Percentiles rank a stretch among this genome's conserved stretches.
Evolutionary conservation across 2,888 invertebrate genomes (phyloP).

Genomic region (Trisateles emortualis): DNA sequence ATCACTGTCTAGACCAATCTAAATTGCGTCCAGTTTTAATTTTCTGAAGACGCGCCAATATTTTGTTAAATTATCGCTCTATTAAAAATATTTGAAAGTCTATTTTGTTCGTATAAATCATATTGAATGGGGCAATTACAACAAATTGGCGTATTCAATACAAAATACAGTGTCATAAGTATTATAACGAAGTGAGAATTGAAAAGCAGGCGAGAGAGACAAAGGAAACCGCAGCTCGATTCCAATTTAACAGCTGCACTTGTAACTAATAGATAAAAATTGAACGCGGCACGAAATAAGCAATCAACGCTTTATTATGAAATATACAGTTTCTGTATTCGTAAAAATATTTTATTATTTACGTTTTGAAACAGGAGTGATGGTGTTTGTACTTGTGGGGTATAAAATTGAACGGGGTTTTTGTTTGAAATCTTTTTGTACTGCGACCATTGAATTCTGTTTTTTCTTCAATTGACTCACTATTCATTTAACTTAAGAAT

Average conservation of each 20-base stretch:
- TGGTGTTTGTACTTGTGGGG: constrained; percentile 12
- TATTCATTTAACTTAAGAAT: too few relatives aligned
- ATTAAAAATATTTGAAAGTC: background rate
- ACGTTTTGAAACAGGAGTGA: constrained; percentile 12
- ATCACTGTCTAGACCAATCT: constrained; percentile 8
- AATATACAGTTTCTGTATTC: constrained; percentile 28
- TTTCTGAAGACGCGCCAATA: background rate
- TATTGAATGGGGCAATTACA: constrained; percentile 32
- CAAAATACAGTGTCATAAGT: constrained; percentile 29
- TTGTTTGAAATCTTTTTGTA: constrained; percentile 1
- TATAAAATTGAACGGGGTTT: constrained; percentile 4
- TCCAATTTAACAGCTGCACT: constrained; percentile 45
- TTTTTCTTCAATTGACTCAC: too few relatives aligned
- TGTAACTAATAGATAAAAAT: constrained; percentile 45
- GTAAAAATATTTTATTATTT: constrained; percentile 27
- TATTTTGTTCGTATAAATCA: background rate
- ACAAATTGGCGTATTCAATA: constrained; percentile 34
- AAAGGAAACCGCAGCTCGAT: constrained; percentile 48
- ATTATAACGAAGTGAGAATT: constrained; percentile 36
- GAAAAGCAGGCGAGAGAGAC: constrained; percentile 28
- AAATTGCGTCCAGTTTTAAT: background rate
- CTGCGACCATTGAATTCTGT: background rate
- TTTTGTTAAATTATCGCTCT: constrained; percentile 1
- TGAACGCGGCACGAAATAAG: constrained; percentile 32
- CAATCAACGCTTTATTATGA: constrained; percentile 29